phyloP scores from a whole-genome alignment of 2,113 vertebrate species.

The Anarhynchus alexandrinus region DNA sequence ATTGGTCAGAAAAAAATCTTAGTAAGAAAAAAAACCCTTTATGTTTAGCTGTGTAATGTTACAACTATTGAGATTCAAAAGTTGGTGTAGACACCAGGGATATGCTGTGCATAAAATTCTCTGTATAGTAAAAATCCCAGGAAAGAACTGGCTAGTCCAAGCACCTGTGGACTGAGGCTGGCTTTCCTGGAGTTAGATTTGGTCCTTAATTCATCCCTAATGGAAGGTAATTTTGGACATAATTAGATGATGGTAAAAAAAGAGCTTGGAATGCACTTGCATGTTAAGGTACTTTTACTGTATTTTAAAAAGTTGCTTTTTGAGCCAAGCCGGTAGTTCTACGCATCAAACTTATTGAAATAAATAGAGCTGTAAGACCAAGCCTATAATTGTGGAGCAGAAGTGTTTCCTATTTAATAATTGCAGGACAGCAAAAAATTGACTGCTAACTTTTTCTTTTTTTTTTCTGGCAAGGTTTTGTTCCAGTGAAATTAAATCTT shows the following conservation, averaged over 20 bases:
- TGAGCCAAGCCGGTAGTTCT: not conserved
- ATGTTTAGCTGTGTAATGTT: not conserved
- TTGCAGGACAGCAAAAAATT: not conserved
- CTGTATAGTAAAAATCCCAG: not conserved
- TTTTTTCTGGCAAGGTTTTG: not conserved
- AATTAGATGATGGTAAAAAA: not conserved
- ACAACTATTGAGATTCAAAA: not conserved
- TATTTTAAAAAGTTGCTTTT: not conserved
- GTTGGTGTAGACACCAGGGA: not conserved
- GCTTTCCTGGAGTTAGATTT: not conserved
- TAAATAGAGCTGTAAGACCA: not conserved
- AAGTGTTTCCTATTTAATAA: not conserved
- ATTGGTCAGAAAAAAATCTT: not conserved
- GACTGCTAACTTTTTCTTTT: not conserved
- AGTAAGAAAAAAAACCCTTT: not conserved
- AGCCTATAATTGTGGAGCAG: not conserved
- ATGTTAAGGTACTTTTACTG: not conserved
- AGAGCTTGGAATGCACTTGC: not conserved
- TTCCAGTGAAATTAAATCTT: constrained; percentile 39
- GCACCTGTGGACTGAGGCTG: not conserved
- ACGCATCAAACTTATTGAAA: not conserved
- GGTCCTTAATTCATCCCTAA: not conserved
- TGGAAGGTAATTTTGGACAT: not conserved
- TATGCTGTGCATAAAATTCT: not conserved
- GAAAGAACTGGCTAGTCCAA: not conserved